Percentiles rank a stretch among this genome's conserved stretches.
Evolutionary conservation across 2,797 vertebrate genomes (phyloP).

Genomic region (Notamacropus eugenii): DNA sequence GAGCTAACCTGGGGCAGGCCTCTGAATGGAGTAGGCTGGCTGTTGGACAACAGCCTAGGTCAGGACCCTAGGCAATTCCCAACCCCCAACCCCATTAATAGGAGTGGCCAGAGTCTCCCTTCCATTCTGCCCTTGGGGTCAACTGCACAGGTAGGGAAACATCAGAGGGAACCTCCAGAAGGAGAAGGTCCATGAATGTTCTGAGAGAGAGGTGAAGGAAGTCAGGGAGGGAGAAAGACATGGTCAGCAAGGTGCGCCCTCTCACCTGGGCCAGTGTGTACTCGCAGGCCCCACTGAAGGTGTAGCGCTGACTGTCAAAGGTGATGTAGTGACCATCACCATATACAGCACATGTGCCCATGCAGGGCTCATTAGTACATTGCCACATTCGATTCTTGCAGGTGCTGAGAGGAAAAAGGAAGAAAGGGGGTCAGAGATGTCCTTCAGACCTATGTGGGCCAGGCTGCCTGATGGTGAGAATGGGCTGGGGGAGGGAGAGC

Average conservation of each 20-base stretch:
- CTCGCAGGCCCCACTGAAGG: slow-evolving; percentile 93
- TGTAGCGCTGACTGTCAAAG: slow-evolving; percentile 93
- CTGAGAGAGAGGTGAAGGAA: background rate
- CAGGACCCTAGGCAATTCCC: background rate
- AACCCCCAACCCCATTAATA: background rate
- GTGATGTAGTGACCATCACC: slow-evolving; percentile 94
- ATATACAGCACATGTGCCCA: slow-evolving; percentile 90
- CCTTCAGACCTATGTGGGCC: background rate
- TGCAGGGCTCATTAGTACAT: slow-evolving; percentile 89
- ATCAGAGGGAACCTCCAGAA: background rate
- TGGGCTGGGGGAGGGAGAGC: background rate
- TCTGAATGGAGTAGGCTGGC: background rate
- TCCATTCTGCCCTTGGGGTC: background rate
- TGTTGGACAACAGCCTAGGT: background rate
- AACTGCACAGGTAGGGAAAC: background rate
- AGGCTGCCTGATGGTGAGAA: background rate
- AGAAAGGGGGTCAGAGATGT: slow-evolving; percentile 1
- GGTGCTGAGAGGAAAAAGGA: slow-evolving; percentile 83
- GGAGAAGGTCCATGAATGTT: background rate
- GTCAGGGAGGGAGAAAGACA: background rate
- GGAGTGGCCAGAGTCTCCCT: background rate
- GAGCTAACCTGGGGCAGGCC: background rate
- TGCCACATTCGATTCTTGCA: slow-evolving; percentile 89
- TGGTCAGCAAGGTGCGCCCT: rapidly evolving
- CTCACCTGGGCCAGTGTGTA: slow-evolving; percentile 93